These are phyloP conservation scores for Coendou prehensilis DNA, from an alignment of 2,797 vertebrate species.

Conservation along the genomic window DNA sequence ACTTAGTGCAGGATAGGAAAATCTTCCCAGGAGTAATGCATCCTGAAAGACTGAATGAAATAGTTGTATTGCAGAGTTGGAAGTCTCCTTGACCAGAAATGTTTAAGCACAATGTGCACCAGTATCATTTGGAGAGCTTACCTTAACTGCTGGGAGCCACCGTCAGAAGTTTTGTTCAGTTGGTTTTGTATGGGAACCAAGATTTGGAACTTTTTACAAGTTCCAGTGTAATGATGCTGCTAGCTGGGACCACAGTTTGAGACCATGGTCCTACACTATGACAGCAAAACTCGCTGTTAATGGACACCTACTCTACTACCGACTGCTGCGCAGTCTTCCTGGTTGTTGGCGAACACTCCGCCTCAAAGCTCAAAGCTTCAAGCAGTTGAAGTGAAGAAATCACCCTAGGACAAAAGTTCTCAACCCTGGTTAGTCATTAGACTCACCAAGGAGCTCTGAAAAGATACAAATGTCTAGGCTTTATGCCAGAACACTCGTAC, in stretches of 20 bases:
- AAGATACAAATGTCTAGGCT: not conserved
- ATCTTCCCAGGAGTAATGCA: not conserved
- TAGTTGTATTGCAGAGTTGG: not conserved
- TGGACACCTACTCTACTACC: not conserved
- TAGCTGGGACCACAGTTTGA: not conserved
- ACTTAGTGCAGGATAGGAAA: not conserved
- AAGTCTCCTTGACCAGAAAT: not conserved
- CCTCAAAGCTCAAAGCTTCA: not conserved
- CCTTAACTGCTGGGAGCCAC: not conserved
- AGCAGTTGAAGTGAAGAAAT: not conserved
- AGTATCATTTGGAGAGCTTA: not conserved
- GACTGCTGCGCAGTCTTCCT: constrained; percentile 1
- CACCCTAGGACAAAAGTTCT: not conserved
- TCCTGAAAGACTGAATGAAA: constrained; percentile 37
- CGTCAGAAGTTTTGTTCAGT: not conserved
- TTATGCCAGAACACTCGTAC: not conserved
- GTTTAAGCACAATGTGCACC: not conserved
- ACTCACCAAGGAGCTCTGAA: not conserved
- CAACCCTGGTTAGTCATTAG: not conserved
- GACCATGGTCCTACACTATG: not conserved
- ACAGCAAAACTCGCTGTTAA: not conserved
- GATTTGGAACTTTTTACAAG: not conserved
- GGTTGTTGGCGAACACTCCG: not conserved
- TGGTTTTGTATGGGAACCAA: not conserved
- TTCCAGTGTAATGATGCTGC: not conserved